Evolutionary conservation across 2,113 vertebrate species (phyloP), one percentile per base, ranked within the genome.

Genomic region (Mirza zaza): DNA sequence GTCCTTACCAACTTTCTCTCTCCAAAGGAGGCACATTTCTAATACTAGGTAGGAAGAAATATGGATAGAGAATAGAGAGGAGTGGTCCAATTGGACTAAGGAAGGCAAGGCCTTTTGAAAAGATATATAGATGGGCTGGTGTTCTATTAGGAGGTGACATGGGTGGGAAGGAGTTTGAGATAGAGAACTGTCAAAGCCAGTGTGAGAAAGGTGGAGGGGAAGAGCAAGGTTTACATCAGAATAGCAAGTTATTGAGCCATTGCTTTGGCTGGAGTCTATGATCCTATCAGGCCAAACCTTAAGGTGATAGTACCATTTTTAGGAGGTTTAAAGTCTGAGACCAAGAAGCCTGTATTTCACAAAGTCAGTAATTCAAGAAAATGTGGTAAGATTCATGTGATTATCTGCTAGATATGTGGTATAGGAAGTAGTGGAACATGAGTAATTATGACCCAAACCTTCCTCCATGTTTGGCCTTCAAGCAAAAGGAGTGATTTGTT

Each of bases 291-390:
- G 32, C 18, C 42, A 83, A 36, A 77, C 10, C 14, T 6, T 25
- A 91, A n/a, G 34, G 23, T 39, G n/a, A 77, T 34, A 71, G n/a
- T 85, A 17, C 55, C 59, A 59, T 50, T 32, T 93, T 97, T 61
- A 80, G 42, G 52, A 80, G 15, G 57, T 50, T 90, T 71, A 75
- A 87, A 89, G n/a, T 92, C 65, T 85, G 61, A 92, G 59, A 52
- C 29, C 73, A 57, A 90, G 48, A 76, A 87, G 10, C 86, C 45
- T 94, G 4, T 57, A 92, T 87, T 87, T 90, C 57, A 92, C 48
- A 81, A 75, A 84, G n/a, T 68, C n/a, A n/a, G 3, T 87, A 68
- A 94, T 81, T 94, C 57, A 82, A 87, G 42, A 71, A 87, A 84
- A 88, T 36, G 7, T 87, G 65, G 3, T 27, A 39, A 75, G 8